Percentiles rank a stretch among this genome's conserved stretches.
Evolutionary conservation across 2,888 invertebrate genomes (phyloP).

Genomic region (Carterocephalus palaemon): DNA sequence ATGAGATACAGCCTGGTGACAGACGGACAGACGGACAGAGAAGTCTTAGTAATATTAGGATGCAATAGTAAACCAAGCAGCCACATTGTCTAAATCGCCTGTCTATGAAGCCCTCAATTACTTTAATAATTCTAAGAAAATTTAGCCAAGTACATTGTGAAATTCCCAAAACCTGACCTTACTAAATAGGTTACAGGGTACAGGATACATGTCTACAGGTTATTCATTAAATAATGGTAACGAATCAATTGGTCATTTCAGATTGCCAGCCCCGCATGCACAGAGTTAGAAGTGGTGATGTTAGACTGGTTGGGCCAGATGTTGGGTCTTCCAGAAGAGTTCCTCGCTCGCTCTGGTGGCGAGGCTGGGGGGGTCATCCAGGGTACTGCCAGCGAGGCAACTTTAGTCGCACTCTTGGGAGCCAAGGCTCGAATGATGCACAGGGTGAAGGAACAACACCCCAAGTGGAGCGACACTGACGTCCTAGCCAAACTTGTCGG

Average conservation of each 20-base stretch:
- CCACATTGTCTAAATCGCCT: too few species aligned
- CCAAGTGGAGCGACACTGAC: slow-evolving; percentile 85
- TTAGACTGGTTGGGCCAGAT: slow-evolving; percentile 97
- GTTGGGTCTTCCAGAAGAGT: slow-evolving; percentile 90
- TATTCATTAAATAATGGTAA: slow-evolving; percentile 1
- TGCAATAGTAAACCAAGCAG: too few species aligned
- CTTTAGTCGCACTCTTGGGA: slow-evolving; percentile 93
- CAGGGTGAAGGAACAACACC: slow-evolving; percentile 83
- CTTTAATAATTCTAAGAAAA: too few species aligned
- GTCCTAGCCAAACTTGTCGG: slow-evolving; percentile 90
- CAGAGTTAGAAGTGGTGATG: slow-evolving; percentile 96
- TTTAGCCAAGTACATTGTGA: too few species aligned
- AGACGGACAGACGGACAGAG: too few species aligned
- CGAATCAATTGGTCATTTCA: slow-evolving; percentile 48
- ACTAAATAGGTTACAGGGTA: too few species aligned
- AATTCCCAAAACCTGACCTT: too few species aligned
- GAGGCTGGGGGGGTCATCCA: slow-evolving; percentile 95
- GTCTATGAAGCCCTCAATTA: too few species aligned
- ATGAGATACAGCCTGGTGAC: too few species aligned
- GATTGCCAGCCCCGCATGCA: slow-evolving; percentile 97
- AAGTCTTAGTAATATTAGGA: too few species aligned
- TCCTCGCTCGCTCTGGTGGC: slow-evolving; percentile 89
- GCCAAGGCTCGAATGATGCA: slow-evolving; percentile 88
- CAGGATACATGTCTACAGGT: too few species aligned
- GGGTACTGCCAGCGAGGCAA: slow-evolving; percentile 97